Percentiles rank a stretch among this genome's conserved stretches.
Evolutionary conservation across 2,797 vertebrate genomes (phyloP).

Genomic region (Siniperca scherzeri): DNA sequence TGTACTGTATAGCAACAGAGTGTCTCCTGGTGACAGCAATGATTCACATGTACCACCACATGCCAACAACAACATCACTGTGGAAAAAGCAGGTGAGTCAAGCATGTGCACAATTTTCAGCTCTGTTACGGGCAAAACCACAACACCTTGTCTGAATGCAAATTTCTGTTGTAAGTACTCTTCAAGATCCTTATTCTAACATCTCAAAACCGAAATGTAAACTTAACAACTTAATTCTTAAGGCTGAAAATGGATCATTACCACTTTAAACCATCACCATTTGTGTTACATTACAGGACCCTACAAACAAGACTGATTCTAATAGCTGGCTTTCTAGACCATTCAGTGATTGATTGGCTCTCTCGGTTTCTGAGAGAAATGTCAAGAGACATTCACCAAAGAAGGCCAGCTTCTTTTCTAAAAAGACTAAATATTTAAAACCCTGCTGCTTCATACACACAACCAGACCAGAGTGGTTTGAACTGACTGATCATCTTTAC

Average conservation of each 20-base stretch:
- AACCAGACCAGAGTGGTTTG: conserved; percentile 19
- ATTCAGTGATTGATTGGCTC: conserved; percentile 1
- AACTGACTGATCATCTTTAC: conserved; percentile 53
- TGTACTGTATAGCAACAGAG: conserved; percentile 35
- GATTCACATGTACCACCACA: conserved; percentile 45
- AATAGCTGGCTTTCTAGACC: conserved; percentile 31
- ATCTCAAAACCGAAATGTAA: conserved; percentile 34
- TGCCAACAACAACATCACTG: conserved; percentile 42
- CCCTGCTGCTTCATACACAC: conserved; percentile 16
- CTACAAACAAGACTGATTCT: conserved; percentile 47
- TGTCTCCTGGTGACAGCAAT: conserved; percentile 36
- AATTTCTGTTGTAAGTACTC: conserved; percentile 30
- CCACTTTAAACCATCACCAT: conserved; percentile 49
- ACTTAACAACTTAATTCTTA: conserved; percentile 20
- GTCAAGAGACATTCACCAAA: conserved; percentile 8
- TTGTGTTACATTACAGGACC: conserved; percentile 40
- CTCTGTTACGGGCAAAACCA: conserved; percentile 29
- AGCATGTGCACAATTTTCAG: conserved; percentile 53
- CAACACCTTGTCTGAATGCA: conserved; percentile 32
- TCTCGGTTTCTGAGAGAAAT: conserved; percentile 21
- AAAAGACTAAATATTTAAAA: conserved; percentile 44
- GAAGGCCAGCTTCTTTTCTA: conserved; percentile 11
- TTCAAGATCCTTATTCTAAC: conserved; percentile 18
- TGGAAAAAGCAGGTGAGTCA: conserved; percentile 56
- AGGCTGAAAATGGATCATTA: conserved; percentile 27